These are phyloP conservation scores for Odontothrips loti DNA, from an alignment of 2,888 invertebrate species.

Conservation along the genomic window DNA sequence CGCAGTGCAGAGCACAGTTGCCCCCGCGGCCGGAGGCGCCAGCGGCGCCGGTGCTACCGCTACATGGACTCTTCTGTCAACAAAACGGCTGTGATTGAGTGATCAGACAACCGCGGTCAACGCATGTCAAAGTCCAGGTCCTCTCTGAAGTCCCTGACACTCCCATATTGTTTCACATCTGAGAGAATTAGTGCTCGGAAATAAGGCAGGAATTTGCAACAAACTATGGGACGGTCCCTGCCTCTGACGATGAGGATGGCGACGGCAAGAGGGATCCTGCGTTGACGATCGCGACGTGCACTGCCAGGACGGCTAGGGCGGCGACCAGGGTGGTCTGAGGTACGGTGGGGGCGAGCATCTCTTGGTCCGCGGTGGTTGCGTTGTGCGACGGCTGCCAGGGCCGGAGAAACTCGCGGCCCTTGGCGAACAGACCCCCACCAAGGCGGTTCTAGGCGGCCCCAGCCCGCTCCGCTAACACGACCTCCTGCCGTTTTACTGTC, in stretches of 20 bases:
- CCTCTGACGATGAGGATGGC: neutral
- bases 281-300: neutral
- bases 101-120: neutral
- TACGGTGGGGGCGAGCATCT: neutral
- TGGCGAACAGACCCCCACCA: neutral
- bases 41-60: neutral
- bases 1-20: neutral
- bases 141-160: no score
- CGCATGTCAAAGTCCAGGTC: neutral
- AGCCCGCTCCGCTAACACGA: no score
- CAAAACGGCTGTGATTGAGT: neutral
- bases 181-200: no score
- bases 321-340: neutral
- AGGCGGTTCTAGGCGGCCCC: no score
- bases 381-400: no score
- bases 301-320: neutral
- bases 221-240: neutral
- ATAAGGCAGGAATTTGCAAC: no score
- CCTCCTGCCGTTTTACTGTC: no score
- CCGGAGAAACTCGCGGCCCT: no score
- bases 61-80: neutral
- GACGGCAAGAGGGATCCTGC: neutral
- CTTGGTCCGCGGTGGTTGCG: neutral
- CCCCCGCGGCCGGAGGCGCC: neutral
- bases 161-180: no score